Conservation (phyloP, 1,140 invertebrate genomes). For the Drosophila kohkoa region DNA sequence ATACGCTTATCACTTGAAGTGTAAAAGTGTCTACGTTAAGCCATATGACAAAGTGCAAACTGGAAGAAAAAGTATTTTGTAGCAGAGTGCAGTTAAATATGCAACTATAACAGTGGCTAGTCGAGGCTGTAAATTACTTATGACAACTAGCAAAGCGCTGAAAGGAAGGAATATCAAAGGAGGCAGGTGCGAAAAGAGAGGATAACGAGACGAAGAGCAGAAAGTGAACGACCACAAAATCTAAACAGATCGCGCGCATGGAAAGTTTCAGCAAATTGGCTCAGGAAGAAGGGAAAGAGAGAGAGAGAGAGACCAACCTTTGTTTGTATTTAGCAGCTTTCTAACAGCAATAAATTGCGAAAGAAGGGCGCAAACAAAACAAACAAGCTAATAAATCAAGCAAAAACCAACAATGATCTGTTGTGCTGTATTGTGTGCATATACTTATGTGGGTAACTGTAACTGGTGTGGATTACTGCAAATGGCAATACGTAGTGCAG, state of each 20-base stretch:
- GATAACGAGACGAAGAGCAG: not conserved
- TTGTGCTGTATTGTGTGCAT: not conserved
- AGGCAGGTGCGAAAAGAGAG: conserved; percentile 7
- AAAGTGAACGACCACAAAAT: conserved; percentile 13
- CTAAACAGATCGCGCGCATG: conserved; percentile 21
- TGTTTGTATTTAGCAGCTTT: conserved; percentile 80
- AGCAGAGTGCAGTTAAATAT: conserved; percentile 36
- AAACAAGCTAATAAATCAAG: conserved; percentile 41
- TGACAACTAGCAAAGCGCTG: conserved; percentile 4
- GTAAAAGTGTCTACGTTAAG: not conserved
- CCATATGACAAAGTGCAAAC: no score
- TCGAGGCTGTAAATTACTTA: conserved; percentile 21
- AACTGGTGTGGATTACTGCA: conserved; percentile 13
- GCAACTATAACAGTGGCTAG: conserved; percentile 29
- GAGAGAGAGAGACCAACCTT: conserved; percentile 51
- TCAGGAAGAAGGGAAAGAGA: not conserved
- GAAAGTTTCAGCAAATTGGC: conserved; percentile 51
- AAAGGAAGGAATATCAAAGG: not conserved
- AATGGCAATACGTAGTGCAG: conserved; percentile 30
- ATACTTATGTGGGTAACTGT: conserved; percentile 10
- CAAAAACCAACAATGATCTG: conserved; percentile 24
- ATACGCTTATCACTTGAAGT: not conserved
- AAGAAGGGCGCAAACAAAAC: conserved; percentile 61
- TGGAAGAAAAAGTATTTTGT: not conserved
- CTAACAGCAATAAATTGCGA: conserved; percentile 66